phyloP scores from a whole-genome alignment of 2,888 invertebrate species.

The Lepeophtheirus nordmannii region DNA sequence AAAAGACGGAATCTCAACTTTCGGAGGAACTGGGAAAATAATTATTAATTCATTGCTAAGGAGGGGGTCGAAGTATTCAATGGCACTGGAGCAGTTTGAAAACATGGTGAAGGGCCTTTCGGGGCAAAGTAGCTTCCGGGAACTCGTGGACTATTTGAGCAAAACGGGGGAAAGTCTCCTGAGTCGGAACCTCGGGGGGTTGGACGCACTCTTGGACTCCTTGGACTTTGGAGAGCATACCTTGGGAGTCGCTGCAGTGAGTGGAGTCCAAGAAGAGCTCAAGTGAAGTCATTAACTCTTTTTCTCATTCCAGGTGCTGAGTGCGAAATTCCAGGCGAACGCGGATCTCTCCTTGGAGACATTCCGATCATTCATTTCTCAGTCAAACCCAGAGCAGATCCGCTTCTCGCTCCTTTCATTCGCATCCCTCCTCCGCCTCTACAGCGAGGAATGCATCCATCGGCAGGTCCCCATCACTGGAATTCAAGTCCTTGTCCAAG shows the following conservation, averaged over 20 bases:
- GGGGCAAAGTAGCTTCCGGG: conserved; percentile 61
- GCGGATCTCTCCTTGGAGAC: background rate
- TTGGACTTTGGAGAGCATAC: background rate
- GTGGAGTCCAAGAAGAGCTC: too few relatives aligned
- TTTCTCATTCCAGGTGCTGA: too few relatives aligned
- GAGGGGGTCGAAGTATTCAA: background rate
- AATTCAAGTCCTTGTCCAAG: conserved; percentile 60
- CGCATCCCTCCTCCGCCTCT: background rate
- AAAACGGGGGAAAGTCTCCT: conserved; percentile 36
- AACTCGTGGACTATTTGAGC: conserved; percentile 53
- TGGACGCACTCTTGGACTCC: background rate
- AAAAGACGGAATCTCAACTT: too few relatives aligned
- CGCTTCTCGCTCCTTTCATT: background rate
- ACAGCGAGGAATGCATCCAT: background rate
- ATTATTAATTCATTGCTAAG: too few relatives aligned
- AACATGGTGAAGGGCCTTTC: conserved; percentile 71
- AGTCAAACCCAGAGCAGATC: background rate
- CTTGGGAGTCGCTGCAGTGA: background rate
- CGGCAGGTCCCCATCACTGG: conserved; percentile 49
- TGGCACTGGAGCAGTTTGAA: conserved; percentile 72
- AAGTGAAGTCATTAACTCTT: too few relatives aligned
- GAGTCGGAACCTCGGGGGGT: background rate
- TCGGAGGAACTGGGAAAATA: too few relatives aligned
- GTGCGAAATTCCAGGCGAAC: background rate
- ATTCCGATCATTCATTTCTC: background rate